Evolutionary conservation across 2,888 invertebrate genomes (phyloP), one percentile per base, ranked within the genome.

Genomic region (Diogma glabrata): DNA sequence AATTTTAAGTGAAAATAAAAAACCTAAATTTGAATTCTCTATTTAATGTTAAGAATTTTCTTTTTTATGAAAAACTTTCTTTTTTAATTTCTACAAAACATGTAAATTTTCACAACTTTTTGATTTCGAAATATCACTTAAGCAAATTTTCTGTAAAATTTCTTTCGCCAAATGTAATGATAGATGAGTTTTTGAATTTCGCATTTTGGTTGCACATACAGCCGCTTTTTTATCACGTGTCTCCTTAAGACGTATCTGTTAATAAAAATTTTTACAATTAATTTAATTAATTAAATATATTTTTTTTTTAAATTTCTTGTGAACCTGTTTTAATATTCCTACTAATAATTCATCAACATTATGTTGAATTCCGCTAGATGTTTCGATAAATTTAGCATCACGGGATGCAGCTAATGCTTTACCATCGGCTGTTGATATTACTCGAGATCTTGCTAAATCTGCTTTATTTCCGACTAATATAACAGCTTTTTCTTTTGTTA

Each of bases 331-430:
- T 45, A 95, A 77, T 58, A 92, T 83, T 3, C 95, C 95, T 1
- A 94, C 93, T 38, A 96, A 78, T 19, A 96, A 78, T 66, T 96
- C 95, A 69, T 96, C 95, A 17, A 96, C 92, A 65, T 94, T 93
- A 73, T 95, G 93, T 67, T 95, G 92, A 61, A 96, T 87, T 1
- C 93, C 94, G 52, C 91, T 89, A 1, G 94, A 95, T 0, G 94
- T 91, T 70, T 96, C 95, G 58, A 94, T 93, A 72, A 91, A 93
- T 72, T 94, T 94, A 70, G 87, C 87, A 68, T 91, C 90, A 65
- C 87, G 79, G 12, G 87, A 84, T 33, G 86, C 85, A 1, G 94
- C 93, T 58, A 93, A 70, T n/a, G 84, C 77, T 72, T 91, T 92
- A 8, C 93, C 94, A 71, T 95, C 95, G 68, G 88, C 84, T 9